Evolutionary conservation across 2,113 vertebrate genomes (phyloP).

Genomic region (Mandrillus leucophaeus): DNA sequence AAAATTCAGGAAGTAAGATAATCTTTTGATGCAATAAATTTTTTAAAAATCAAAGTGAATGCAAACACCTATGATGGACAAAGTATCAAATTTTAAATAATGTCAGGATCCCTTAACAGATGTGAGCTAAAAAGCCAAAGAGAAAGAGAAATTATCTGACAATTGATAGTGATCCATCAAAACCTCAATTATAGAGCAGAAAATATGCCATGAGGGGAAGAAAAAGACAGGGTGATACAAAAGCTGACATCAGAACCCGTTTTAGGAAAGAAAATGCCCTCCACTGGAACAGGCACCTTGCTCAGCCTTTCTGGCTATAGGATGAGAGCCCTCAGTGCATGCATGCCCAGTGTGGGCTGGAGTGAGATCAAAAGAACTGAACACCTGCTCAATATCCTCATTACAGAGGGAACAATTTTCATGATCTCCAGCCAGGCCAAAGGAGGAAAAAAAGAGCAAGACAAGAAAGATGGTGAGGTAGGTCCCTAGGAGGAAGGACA

Average conservation of each 20-base stretch:
- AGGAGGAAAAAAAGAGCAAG: not conserved
- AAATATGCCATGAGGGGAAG: not conserved
- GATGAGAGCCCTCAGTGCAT: not conserved
- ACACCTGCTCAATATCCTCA: not conserved
- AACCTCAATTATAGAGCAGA: not conserved
- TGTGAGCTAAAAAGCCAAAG: not conserved
- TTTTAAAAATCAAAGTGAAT: slow-evolving; percentile 16
- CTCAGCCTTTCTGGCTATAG: not conserved
- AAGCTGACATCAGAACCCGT: not conserved
- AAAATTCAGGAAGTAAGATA: not conserved
- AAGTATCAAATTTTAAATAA: not conserved
- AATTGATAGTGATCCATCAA: not conserved
- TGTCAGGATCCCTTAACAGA: not conserved
- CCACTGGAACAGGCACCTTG: not conserved
- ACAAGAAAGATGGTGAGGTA: not conserved
- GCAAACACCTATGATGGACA: not conserved
- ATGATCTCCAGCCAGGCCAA: not conserved
- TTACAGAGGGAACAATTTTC: not conserved
- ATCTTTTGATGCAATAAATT: not conserved
- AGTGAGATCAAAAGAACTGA: not conserved
- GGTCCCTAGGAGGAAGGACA: not conserved
- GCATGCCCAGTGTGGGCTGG: not conserved
- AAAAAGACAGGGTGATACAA: not conserved
- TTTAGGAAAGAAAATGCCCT: not conserved
- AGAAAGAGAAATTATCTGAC: not conserved